Base-by-base conservation (phyloP, 2,113 vertebrate species). In the Sprattus sprattus region DNA sequence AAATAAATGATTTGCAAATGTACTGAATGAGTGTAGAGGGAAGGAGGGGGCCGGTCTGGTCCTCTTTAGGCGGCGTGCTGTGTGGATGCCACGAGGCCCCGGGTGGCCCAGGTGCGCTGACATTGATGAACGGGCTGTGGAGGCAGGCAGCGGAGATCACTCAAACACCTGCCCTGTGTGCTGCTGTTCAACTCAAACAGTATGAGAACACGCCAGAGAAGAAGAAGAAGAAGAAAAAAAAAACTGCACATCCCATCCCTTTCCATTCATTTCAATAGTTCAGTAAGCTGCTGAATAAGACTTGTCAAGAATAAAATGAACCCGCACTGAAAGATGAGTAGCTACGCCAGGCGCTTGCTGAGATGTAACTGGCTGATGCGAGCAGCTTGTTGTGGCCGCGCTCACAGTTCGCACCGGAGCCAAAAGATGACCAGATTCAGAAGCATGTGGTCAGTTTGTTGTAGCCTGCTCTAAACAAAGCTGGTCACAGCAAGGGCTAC, bases 1-100 rank as follows among this genome's bases (percentile, higher is more conserved):
- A 93, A 93, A 94, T 91, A 91, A 94, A 95, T 93, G 89, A 93
- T 95, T 92, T 93, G 90, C 92, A 95, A 95, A 93, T 94, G 93
- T 93, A 92, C 90, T 47, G 25, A 86, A 67, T 84, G 81, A 87
- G 87, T 67, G 90, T 45, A 87, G 86, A 91, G 89, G 88, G 85
- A 88, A 83, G 46, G 84, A 86, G 84, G 84, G 50, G 75, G 50
- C 47, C 88, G 85, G 86, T 91, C 91, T 92, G 92, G 88, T 92
- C 85, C 91, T 90, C 90, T 92, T 94, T 92, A 92, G 89, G 89
- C 89, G 57, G 54, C 81, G 83, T 18, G 78, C 88, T 85, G 81
- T 15, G 82, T 81, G 84, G 89, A 89, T 85, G 87, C 85, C 45
- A 78, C 57, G 88, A 86, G 80, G 85, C 71, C 86, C 86, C 54